Evolutionary conservation across 2,113 vertebrate genomes (phyloP).

Genomic region (Forbesichthys agassizii): DNA sequence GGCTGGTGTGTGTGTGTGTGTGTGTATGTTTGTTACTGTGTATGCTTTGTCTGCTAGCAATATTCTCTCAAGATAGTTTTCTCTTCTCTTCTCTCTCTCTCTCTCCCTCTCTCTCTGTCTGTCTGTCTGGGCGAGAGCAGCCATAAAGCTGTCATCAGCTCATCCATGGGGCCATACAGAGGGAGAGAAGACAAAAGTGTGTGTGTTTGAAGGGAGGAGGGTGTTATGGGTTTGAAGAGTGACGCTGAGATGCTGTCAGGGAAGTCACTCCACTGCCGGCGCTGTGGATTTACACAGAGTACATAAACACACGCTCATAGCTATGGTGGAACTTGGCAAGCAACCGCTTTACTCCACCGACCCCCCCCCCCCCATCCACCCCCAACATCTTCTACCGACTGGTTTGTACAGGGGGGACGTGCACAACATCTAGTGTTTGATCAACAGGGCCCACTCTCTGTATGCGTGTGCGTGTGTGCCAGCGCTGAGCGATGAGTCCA

Average conservation of each 20-base stretch:
- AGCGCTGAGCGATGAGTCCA: conserved; percentile 69
- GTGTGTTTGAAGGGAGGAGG: too few relatives aligned
- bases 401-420: conserved; percentile 49
- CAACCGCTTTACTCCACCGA: neutral
- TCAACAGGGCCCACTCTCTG: conserved; percentile 48
- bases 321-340: conserved; percentile 56
- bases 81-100: neutral
- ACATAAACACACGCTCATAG: conserved; percentile 72
- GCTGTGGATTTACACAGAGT: conserved; percentile 73
- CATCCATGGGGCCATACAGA: too few relatives aligned
- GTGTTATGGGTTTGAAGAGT: conserved; percentile 27
- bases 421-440: conserved; percentile 66
- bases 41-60: neutral
- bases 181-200: too few relatives aligned
- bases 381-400: conserved; percentile 39
- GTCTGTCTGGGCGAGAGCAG: too few relatives aligned
- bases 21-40: neutral
- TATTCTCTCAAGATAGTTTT: neutral
- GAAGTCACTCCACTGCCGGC: conserved; percentile 56
- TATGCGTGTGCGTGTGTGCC: conserved; percentile 15
- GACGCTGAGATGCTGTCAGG: conserved; percentile 48
- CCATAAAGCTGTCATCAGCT: too few relatives aligned
- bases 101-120: conserved; percentile 15
- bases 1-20: neutral
- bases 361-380: neutral